These are phyloP conservation scores for Enchytraeus crypticus DNA, from an alignment of 2,888 invertebrate genomes.

Conservation along the genomic window DNA sequence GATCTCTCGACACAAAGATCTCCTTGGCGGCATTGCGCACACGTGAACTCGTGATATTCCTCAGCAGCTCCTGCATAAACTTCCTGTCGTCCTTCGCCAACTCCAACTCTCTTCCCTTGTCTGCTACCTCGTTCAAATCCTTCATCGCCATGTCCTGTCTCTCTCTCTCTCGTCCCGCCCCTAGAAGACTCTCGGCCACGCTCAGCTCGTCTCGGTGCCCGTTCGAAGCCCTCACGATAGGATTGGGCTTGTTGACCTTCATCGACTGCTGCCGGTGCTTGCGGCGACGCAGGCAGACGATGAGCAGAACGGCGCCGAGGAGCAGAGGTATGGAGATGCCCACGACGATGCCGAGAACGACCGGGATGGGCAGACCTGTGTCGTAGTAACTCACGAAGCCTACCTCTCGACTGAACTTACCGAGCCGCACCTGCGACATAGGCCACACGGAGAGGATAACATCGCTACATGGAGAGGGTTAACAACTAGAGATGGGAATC, in stretches of 20 bases:
- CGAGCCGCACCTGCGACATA: conserved; percentile 10
- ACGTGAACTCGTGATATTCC: conserved; percentile 35
- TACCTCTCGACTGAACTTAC: conserved; percentile 7
- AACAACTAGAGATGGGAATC: background rate
- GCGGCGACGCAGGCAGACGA: conserved; percentile 5
- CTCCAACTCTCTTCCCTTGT: no score
- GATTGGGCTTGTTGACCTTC: no score
- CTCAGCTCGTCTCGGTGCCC: no score
- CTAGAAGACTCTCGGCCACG: no score
- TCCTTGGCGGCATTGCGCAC: conserved; percentile 32
- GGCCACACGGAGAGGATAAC: background rate
- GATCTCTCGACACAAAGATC: conserved; percentile 40
- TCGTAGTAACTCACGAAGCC: conserved; percentile 8
- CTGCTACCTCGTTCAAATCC: no score
- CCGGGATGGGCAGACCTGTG: background rate
- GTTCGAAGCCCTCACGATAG: no score
- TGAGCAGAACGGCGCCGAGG: conserved; percentile 4
- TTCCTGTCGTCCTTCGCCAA: conserved; percentile 8
- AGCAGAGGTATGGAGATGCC: conserved; percentile 1
- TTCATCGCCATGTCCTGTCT: no score
- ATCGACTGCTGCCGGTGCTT: no score
- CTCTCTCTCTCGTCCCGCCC: no score
- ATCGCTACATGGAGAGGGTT: background rate
- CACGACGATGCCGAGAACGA: conserved; percentile 3
- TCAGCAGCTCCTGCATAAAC: conserved; percentile 26